Percentiles rank a stretch among this genome's conserved stretches.
phyloP scores from a whole-genome alignment of 2,888 invertebrate genomes.

The Papilio elwesi region DNA sequence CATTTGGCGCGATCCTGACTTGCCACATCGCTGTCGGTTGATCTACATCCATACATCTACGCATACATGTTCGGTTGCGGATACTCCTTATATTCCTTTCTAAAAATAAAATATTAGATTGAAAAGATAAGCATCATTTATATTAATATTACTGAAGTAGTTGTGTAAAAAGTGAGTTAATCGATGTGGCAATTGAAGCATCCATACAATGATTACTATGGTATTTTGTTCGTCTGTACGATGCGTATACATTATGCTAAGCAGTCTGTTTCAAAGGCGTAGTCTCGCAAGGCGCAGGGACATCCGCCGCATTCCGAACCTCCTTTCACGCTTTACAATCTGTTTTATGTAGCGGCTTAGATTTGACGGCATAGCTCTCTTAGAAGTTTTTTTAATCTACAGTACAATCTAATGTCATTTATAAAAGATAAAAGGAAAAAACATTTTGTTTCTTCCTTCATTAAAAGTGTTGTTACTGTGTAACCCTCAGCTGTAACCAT shows the following conservation, averaged over 20 bases:
- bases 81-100: no score
- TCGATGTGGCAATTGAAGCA: no score
- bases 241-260: constrained; percentile 27
- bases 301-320: constrained; percentile 66
- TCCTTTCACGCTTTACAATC: constrained; percentile 63
- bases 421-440: neutral
- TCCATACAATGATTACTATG: constrained; percentile 4
- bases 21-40: no score
- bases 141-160: neutral
- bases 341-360: constrained; percentile 41
- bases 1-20: no score
- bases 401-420: neutral
- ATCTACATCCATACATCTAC: no score
- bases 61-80: no score
- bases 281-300: constrained; percentile 50
- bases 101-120: no score
- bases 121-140: neutral
- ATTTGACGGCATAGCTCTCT: constrained; percentile 41
- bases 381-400: neutral
- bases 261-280: constrained; percentile 29
- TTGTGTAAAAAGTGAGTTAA: no score
- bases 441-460: no score
- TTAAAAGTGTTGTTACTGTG: no score
- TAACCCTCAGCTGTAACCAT: no score
- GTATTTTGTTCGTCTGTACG: constrained; percentile 36